Evolutionary conservation across 1,140 invertebrate species (phyloP), one percentile per base, ranked within the genome.

Genomic region (Lepidostoma basale): DNA sequence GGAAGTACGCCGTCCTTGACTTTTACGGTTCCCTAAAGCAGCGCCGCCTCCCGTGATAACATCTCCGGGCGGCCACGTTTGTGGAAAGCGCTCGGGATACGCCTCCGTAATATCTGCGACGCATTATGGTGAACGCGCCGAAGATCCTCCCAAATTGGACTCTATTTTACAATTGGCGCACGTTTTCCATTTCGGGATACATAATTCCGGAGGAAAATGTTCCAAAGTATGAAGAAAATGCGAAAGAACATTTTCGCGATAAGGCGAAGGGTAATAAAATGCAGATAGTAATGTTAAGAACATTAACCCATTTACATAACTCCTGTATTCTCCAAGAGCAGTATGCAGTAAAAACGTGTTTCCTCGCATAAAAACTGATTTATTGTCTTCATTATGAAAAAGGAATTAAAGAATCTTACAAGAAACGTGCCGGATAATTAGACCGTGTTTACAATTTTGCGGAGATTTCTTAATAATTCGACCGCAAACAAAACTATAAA

Each of bases 1-100:
- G 63, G 63, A 66, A 66, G 63, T 45, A 26, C 52, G 33, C 22
- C 63, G 63, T 66, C 63, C 63, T 66, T 66, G 63, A 66, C 52
- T 64, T 60, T 60, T 60, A 60, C 58, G 58, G 39, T 60, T 60
- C 40, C 58, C 58, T 26, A 42, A 60, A 60, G 58, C 47, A 49
- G 23, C 42, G 42, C 26, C 28, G 14, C 62, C 16, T 23, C 30
- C 40, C 20, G 59, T 14, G 59, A 64, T 64, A 64, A 33, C 28
- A 64, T 64, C 62, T 64, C 25, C 42, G 62, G 12, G 23, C n/a
- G 39, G 62, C 40, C 60, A 44, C 20, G 60, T 63, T 60, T 42
- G 36, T 42, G 58, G 12, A 42, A 42, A 60, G 58, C 25, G 40
- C 25, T 60, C 58, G 58, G 58, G 23, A 60, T 26, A 60, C 58